These are phyloP conservation scores for Pseudotriccus pelzelni DNA, from an alignment of 2,797 vertebrate species.

Conservation along the genomic window DNA sequence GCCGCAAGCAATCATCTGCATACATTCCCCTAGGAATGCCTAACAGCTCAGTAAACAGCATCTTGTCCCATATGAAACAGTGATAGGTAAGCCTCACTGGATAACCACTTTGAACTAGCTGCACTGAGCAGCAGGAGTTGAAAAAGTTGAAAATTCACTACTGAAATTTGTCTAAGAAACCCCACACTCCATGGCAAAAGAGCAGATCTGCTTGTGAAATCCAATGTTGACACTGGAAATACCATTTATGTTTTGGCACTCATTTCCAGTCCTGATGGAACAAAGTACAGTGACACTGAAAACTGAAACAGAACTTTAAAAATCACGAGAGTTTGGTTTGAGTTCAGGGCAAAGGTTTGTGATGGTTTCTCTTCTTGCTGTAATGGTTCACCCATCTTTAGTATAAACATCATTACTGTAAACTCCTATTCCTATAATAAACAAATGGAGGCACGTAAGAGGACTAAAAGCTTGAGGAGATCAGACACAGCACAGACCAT, in stretches of 20 bases:
- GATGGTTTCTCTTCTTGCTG: background rate
- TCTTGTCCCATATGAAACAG: background rate
- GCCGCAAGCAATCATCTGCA: background rate
- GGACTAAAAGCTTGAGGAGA: slow-evolving; percentile 18
- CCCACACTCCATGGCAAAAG: background rate
- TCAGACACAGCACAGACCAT: background rate
- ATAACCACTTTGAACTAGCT: background rate
- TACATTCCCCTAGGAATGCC: background rate
- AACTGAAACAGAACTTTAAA: slow-evolving; percentile 37
- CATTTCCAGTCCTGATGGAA: slow-evolving; percentile 5
- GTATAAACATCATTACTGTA: slow-evolving; percentile 39
- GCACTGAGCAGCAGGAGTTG: background rate
- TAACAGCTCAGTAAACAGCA: background rate
- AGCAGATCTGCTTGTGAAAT: slow-evolving; percentile 18
- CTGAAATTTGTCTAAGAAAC: slow-evolving; percentile 23
- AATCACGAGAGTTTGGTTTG: background rate
- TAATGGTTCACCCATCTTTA: slow-evolving; percentile 13
- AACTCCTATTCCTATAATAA: slow-evolving; percentile 31
- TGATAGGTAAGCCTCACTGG: background rate
- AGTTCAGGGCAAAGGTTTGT: slow-evolving; percentile 37
- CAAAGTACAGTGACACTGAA: slow-evolving; percentile 20
- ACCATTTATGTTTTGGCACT: slow-evolving; percentile 25
- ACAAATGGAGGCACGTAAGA: background rate
- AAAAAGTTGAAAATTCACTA: background rate
- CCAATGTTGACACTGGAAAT: slow-evolving; percentile 25